A percentile compares a stretch with the other conserved stretches of the same genome.
Evolutionary conservation across 1,140 invertebrate genomes (phyloP).

Genomic region (Liolophura sinensis): DNA sequence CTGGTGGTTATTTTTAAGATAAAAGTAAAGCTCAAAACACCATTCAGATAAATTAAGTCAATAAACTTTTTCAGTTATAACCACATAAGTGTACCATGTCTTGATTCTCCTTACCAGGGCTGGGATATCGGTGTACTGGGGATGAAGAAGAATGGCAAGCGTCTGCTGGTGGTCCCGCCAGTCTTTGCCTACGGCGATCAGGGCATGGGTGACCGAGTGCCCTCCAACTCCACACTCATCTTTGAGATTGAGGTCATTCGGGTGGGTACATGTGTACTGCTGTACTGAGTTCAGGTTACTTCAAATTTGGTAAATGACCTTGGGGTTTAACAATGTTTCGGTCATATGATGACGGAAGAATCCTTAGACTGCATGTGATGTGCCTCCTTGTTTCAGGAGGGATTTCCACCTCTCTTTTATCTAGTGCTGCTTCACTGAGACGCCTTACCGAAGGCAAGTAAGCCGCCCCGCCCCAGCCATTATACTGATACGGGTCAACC

Average conservation of each 20-base stretch:
- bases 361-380: no score
- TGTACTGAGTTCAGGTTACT: no score
- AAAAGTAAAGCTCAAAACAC: background rate
- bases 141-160: constrained; percentile 53
- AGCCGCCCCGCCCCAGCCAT: no score
- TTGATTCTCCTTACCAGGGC: constrained; percentile 38
- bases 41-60: background rate
- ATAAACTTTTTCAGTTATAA: background rate
- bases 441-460: no score
- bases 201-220: constrained; percentile 45
- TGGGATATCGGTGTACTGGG: constrained; percentile 56
- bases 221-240: constrained; percentile 53
- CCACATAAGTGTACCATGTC: background rate
- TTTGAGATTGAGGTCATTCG: constrained; percentile 54
- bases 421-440: no score
- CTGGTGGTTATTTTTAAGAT: background rate
- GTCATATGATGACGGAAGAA: no score
- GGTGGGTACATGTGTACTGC: no score
- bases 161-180: constrained; percentile 58
- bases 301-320: no score
- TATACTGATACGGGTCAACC: no score
- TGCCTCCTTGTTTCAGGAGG: no score
- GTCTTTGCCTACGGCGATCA: constrained; percentile 51
- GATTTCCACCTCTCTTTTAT: no score
- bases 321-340: no score